Evolutionary conservation across 2,113 vertebrate genomes (phyloP), one percentile per base, ranked within the genome.

Genomic region (Scytalopus superciliaris): DNA sequence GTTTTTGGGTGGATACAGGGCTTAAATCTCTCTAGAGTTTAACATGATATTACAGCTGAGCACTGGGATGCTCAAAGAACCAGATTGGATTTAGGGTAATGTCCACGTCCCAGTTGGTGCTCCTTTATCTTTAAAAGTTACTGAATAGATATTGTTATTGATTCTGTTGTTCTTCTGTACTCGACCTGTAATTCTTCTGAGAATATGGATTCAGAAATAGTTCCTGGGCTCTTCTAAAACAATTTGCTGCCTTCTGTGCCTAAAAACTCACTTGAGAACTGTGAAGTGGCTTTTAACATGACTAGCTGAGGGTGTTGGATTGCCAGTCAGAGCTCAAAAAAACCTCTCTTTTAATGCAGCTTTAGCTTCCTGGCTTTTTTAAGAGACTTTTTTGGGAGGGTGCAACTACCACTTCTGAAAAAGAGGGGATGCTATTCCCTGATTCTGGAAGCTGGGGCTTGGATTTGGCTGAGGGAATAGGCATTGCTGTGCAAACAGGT

Each of bases 1-100:
- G n/a, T 15, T 87, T 93, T 78, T 52, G n/a, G 35, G 33, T 5
- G 35, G 50, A 14, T 59, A 12, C 1, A n/a, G 30, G 30, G 11
- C 16, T 77, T 86, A 53, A 84, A 49, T 73, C 3, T 52, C 8
- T 66, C 12, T 47, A 7, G 12, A 59, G 17, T 39, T 69, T 55
- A 84, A 50, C 1, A 0, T 7, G 59, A 0, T 10, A 0, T 62
- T 55, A 10, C 4, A 77, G 23, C 37, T 19, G 7, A 80, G 49
- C 7, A 12, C 60, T 63, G 50, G 19, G 10, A 9, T 62, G 25
- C 31, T 88, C 6, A 6, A 83, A 84, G 55, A 60, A 18, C 23
- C 21, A 47, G 56, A 25, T 35, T 47, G 67, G 73, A 23, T 77
- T 77, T 59, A 89, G 69, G 31, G 12, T 44, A 49, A 37, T 66